Percentiles rank a stretch among this genome's conserved stretches.
phyloP scores from a whole-genome alignment of 2,888 invertebrate species.

The Cyclophora punctaria region DNA sequence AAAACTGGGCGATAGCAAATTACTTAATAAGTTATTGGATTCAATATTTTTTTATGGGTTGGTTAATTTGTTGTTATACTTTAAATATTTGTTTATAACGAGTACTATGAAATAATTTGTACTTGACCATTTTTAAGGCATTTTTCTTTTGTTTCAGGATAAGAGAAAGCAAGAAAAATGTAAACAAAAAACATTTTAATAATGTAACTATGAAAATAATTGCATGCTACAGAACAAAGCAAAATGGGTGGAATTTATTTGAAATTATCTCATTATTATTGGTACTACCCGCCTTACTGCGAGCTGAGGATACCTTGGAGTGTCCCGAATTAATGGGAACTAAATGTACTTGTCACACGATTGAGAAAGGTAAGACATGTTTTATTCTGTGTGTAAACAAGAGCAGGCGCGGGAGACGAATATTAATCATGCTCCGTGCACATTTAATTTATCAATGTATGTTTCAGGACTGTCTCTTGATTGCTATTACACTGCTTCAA shows the following conservation, averaged over 20 bases:
- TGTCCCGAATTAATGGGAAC: slow-evolving; percentile 84
- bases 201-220: slow-evolving; percentile 70
- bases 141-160: slow-evolving; percentile 46
- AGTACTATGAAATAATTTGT: too few relatives aligned
- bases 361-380: slow-evolving; percentile 83
- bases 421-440: not conserved
- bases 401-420: slow-evolving; percentile 1
- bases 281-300: slow-evolving; percentile 59
- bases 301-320: slow-evolving; percentile 70
- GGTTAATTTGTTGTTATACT: too few relatives aligned
- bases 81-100: too few relatives aligned
- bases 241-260: slow-evolving; percentile 54
- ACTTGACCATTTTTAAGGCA: too few relatives aligned
- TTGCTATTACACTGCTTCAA: slow-evolving; percentile 86
- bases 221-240: slow-evolving; percentile 50
- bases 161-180: slow-evolving; percentile 38
- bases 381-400: not conserved
- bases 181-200: slow-evolving; percentile 42
- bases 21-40: too few relatives aligned
- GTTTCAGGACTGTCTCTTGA: slow-evolving; percentile 85
- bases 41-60: too few relatives aligned
- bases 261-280: slow-evolving; percentile 61
- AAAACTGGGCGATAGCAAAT: too few relatives aligned
- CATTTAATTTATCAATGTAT: slow-evolving; percentile 22
- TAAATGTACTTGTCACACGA: slow-evolving; percentile 92